Conservation (phyloP, 2,113 vertebrate genomes). For the Engraulis encrasicolus region DNA sequence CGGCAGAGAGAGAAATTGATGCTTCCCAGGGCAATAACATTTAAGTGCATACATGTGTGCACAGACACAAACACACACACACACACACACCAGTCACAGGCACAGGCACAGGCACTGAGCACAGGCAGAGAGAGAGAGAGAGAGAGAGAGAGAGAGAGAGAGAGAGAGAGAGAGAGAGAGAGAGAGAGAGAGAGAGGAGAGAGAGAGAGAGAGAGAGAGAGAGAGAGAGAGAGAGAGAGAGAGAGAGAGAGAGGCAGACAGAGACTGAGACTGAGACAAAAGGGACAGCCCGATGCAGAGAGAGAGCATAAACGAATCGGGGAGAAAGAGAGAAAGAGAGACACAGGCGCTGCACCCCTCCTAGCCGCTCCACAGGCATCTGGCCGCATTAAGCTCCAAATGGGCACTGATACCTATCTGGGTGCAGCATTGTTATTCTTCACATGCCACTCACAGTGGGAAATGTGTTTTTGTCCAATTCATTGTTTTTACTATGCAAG, state of each 20-base stretch:
- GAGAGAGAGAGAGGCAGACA: neutral
- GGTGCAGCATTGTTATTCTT: neutral
- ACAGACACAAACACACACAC: neutral
- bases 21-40: too few relatives aligned
- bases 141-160: neutral
- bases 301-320: conserved; percentile 22
- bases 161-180: neutral
- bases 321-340: neutral
- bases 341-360: neutral
- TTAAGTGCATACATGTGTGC: too few relatives aligned
- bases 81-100: neutral
- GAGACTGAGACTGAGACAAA: conserved; percentile 15
- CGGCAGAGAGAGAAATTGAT: too few relatives aligned
- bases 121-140: neutral
- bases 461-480: neutral
- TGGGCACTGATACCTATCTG: neutral
- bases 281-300: neutral
- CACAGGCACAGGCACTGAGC: neutral
- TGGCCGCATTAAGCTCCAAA: neutral
- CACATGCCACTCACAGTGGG: neutral
- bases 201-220: neutral
- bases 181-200: neutral
- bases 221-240: neutral
- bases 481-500: neutral
- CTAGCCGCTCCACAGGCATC: neutral